Evolutionary conservation across 2,888 invertebrate genomes (phyloP), one percentile per base, ranked within the genome.

Genomic region (Ichneumon xanthorius): DNA sequence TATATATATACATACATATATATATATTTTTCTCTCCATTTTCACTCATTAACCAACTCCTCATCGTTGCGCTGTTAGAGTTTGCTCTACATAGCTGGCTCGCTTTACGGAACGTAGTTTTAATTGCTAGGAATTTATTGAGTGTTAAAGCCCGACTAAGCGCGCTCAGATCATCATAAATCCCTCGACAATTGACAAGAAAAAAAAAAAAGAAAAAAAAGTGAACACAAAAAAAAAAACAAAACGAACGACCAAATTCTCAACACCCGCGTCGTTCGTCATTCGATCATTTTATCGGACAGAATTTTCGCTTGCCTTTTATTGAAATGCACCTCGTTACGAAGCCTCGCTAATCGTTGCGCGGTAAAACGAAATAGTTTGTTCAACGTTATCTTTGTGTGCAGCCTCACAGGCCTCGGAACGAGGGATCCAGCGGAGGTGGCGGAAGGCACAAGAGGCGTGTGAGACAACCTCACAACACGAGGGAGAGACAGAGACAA

Each of bases 381-480:
- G 50, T 77, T 67, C 19, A 77, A 75, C 55, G n/a, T 76, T 45
- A 71, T 86, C 55, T 82, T 48, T 79, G 86, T 87, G 90, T 89
- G 87, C 91, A 95, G 95, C 96, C 96, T 45, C 96, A 96, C 90
- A 95, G 96, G 89, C 96, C 96, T 93, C 93, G 96, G 89, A 94
- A 94, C 88, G 95, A 95, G 48, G 95, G 95, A 75, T 95, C 95
- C 67, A 82, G 88, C 68, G 95, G 95, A 22, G 96, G 96, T 76
- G 96, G 96, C 7, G 96, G 96, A 82, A 95, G 97, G 65, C 96
- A 96, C 92, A 97, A 97, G 94, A 97, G 97, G 93, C 96, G 97
- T 68, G 97, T 98, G 65, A 95, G 98, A 68, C 97, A 97, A 88
- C 98, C 98, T 55, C 97, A 97, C 93, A 98, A 97, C 90, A 98